Base-by-base conservation (phyloP, 2,888 invertebrate species). In the Microctonus hyperodae region DNA sequence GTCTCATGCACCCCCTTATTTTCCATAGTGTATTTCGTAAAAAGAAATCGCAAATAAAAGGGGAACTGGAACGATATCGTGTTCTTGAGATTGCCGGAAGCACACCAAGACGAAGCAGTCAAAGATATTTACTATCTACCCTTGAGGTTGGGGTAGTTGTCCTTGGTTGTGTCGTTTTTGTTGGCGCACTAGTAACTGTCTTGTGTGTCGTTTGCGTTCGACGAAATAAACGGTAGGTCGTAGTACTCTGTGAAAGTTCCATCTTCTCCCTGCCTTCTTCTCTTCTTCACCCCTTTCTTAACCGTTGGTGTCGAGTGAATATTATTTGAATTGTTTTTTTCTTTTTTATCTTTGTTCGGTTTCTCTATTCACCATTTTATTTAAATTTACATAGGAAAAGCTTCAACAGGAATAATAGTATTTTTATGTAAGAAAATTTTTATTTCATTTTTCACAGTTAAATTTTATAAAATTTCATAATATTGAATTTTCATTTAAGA, bases 71-170 rank as follows among this genome's bases (percentile, higher is more conserved):
- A 68, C 90, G 90, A 0, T 88, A 89, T 75, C 88, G 88, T 59
- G 89, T 93, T 6, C 84, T 93, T 6, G 91, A 91, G 73, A 88
- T 91, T 3, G 88, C 89, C 53, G 87, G 82, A 80, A 68, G 79
- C 77, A 72, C 78, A 82, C 76, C 76, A 9, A 76, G 50, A 83
- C 89, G 75, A 37, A 76, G 80, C 67, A 85, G 76, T 71, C 85
- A 85, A 68, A 81, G 85, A 65, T 84, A 85, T 66, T 78, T 86
- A 25, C 84, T 89, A 51, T 91, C 91, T 25, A 90, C 93, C 0
- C 87, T 93, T 76, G 94, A 95, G 85, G 89, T 94, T 58, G 90
- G 93, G 28, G 91, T 93, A 0, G 90, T 95, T 13, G 90, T 93
- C 0, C 86, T 95, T 6, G 93, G 93, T 2, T 91, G 93, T 71